Base-by-base conservation (phyloP, 2,888 invertebrate species). In the Xanthorhoe designata region DNA sequence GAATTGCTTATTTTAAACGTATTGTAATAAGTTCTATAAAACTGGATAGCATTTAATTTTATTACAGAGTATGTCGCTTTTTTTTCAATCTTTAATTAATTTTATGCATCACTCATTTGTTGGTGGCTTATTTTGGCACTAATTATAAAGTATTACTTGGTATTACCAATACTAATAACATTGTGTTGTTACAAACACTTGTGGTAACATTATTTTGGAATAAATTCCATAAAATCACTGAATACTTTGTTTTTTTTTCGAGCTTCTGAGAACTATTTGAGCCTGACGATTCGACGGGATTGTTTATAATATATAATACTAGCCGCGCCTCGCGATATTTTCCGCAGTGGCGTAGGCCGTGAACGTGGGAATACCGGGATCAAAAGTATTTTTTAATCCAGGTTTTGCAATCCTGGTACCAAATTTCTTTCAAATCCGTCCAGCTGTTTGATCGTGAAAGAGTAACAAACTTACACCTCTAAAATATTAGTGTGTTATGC, bases 21-120 rank as follows among this genome's bases (percentile, higher is more conserved):
- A 80, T 78, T 76, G 69, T 18, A 47, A 29, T 78, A 79, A 71
- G 74, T 75, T 73, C 67, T 71, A 57, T 32, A 57, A 59, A 58
- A 51, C 61, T 35, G 58, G 50, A 61, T 54, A 49, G 57, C 58
- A 61, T 66, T 61, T 68, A 62, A 54, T 65, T 52, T 62, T 45
- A 55, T 47, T 35, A 49, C 47, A 55, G 15, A 52, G 45, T 24
- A 60, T 54, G 49, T 59, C 24, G 63, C 63, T 67, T 67, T 59
- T 13, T n/a, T 66, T 61, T 61, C 49, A 56, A 57, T 55, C 7
- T 51, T 64, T 47, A 32, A 42, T n/a, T 5, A 58, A 42, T 61
- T 61, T 9, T 56, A 19, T 56, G 42, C 52, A 60, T 67, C 56
- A 67, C 67, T 55, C n/a, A 54, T 35, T 52, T 56, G 10, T 52